phyloP scores from a whole-genome alignment of 2,113 vertebrate species.

The Microcebus griseorufus region DNA sequence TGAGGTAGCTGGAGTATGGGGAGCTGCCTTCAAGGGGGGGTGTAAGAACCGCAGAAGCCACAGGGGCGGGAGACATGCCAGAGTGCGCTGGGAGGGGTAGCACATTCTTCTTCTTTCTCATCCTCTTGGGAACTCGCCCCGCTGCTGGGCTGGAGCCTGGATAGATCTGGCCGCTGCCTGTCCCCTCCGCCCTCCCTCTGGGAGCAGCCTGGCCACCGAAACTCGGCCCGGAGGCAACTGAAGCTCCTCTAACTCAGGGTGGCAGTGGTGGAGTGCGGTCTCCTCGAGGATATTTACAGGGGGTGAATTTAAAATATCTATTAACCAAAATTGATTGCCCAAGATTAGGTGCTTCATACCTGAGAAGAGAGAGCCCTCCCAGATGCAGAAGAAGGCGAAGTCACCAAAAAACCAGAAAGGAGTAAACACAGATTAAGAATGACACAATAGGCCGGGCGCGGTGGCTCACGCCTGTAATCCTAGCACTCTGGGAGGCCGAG shows the following conservation, averaged over 20 bases:
- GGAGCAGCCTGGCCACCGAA: background rate
- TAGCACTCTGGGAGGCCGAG: no score
- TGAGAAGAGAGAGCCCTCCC: background rate
- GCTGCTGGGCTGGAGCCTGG: background rate
- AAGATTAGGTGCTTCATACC: background rate
- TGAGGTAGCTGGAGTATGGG: accelerated
- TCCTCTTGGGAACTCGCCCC: background rate
- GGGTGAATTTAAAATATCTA: background rate
- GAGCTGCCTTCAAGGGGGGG: background rate
- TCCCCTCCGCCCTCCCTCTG: accelerated
- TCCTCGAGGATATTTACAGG: background rate
- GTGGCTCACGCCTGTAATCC: no score
- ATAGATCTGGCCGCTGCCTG: accelerated
- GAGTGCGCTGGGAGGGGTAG: no score
- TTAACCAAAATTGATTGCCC: background rate
- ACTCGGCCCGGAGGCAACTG: background rate
- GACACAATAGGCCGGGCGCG: no score
- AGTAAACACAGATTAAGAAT: background rate
- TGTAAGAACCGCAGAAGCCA: background rate
- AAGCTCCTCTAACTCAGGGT: background rate
- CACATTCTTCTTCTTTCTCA: background rate
- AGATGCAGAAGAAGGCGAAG: background rate
- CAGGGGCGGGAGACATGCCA: accelerated
- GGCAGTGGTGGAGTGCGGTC: background rate
- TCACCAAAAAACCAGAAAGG: background rate